Evolutionary conservation across 2,113 vertebrate genomes (phyloP).

Genomic region (Poecile atricapillus): DNA sequence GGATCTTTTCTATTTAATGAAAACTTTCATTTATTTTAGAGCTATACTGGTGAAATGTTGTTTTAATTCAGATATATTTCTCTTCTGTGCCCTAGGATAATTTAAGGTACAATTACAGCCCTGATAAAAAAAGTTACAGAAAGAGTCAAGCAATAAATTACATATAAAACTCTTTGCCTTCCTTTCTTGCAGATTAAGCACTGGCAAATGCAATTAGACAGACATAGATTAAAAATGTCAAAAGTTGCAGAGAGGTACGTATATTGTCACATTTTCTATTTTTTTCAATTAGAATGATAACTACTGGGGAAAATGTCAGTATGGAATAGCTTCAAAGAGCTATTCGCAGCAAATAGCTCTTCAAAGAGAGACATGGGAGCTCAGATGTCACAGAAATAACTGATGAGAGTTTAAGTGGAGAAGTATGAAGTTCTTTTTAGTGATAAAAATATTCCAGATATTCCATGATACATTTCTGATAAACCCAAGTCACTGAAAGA

Average conservation of each 20-base stretch:
- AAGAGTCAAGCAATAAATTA: not conserved
- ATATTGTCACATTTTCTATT: not conserved
- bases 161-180: not conserved
- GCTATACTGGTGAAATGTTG: not conserved
- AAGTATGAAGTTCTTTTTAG: not conserved
- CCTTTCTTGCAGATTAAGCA: constrained; percentile 90
- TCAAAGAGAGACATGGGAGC: not conserved
- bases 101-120: not conserved
- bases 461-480: not conserved
- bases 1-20: not conserved
- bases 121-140: constrained; percentile 6
- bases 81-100: not conserved
- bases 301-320: not conserved
- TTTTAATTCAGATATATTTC: not conserved
- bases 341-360: not conserved
- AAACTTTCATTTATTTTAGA: constrained; percentile 16
- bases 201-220: constrained; percentile 97
- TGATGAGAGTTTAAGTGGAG: not conserved
- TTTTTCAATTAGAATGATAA: not conserved
- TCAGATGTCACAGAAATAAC: not conserved
- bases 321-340: not conserved
- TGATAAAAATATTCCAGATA: not conserved
- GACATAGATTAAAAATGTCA: constrained; percentile 99
- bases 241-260: constrained; percentile 97
- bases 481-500: not conserved